A percentile compares a stretch with the other conserved stretches of the same genome.
These are phyloP conservation scores for Parazoanthus swiftii DNA, from an alignment of 92 coral and sea anemone genomes.

Conservation along the genomic window DNA sequence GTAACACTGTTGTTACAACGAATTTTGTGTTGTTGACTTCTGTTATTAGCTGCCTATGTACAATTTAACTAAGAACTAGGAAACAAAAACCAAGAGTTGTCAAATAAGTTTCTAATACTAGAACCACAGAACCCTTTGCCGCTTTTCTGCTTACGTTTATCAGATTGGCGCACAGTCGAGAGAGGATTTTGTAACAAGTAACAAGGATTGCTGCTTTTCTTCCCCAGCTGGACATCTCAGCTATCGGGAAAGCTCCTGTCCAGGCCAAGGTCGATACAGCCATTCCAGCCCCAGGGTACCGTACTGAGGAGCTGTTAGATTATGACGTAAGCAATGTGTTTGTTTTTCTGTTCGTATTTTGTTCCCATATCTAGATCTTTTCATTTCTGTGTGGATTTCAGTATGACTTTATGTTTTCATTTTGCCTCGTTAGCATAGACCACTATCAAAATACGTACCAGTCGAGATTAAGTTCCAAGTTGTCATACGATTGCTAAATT, in stretches of 20 bases:
- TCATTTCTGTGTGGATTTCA: neutral
- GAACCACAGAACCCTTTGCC: neutral
- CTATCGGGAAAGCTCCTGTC: neutral
- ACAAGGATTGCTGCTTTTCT: neutral
- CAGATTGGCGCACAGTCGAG: neutral
- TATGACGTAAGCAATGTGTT: conserved; percentile 14
- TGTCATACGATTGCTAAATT: no score
- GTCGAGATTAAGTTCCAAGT: no score
- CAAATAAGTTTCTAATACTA: no score
- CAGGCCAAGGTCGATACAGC: conserved; percentile 25
- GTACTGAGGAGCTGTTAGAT: conserved; percentile 29
- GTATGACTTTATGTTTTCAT: no score
- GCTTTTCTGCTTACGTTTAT: neutral
- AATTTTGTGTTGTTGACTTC: no score
- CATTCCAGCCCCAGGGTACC: conserved; percentile 5
- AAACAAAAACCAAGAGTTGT: no score
- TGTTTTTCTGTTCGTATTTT: neutral
- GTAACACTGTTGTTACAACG: no score
- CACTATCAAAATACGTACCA: no score
- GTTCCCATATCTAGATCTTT: neutral
- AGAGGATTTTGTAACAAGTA: neutral
- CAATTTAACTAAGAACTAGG: no score
- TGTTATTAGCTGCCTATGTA: no score
- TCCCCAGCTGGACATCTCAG: conserved; percentile 21
- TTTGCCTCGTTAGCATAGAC: no score